Evolutionary conservation across 1,140 invertebrate species (phyloP), one percentile per base, ranked within the genome.

Genomic region (Eupristina koningsbergeri): DNA sequence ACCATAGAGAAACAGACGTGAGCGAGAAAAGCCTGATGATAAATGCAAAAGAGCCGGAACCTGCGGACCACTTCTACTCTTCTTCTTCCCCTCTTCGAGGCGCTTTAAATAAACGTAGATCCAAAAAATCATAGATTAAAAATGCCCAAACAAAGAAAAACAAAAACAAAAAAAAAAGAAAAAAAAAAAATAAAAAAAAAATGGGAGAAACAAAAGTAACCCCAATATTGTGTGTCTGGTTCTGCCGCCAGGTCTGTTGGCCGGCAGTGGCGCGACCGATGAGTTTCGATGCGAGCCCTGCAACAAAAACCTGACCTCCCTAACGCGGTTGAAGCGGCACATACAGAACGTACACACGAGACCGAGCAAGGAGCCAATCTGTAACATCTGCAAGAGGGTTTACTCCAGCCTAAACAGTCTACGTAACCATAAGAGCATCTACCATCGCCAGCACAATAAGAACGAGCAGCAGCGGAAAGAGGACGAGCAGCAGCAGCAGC

Each of bases 361-460:
- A 88, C 96, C 96, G 86, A 96, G 96, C 90, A 95, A 96, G 93
- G 96, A 96, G 93, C 96, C 96, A 86, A 95, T 96, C 89, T 97
- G 96, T 94, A 96, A 96, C 93, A 96, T 97, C 92, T 97, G 96
- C 94, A 96, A 96, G 91, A 94, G 96, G 89, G 96, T 96, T 87
- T 97, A 97, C 94, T 96, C 96, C 93, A 96, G 96, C 90, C 94
- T 97, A 88, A 97, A 97, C 93, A 96, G 96, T 90, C 94, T 97
- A 86, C 94, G 96, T 88, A 97, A 97, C 93, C 96, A 97, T 94
- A 97, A 96, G 94, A 97, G 96, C 92, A 97, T 97, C 93, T 97
- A 97, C 92, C 96, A 97, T 93, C 94, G 95, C 89, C 91, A 92
- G 84, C 91, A 92, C 86, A 90, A 89, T 85, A 92, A 92, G 88